A percentile compares a stretch with the other conserved stretches of the same genome.
Conservation (phyloP, 2,797 vertebrate genomes). For the Squalus acanthias region DNA sequence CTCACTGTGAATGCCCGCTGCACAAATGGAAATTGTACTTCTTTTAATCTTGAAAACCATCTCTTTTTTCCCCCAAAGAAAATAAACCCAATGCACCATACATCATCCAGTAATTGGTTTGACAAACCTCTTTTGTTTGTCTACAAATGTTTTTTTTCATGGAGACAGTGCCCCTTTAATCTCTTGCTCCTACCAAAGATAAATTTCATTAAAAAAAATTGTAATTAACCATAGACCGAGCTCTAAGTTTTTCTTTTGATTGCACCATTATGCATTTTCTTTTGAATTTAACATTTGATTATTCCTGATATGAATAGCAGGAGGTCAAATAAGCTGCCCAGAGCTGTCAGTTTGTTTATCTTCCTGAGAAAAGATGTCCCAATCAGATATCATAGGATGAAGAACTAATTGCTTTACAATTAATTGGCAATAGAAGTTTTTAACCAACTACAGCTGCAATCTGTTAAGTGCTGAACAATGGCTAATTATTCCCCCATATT, state of each 20-base stretch:
- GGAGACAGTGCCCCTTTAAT: neutral
- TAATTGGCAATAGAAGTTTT: neutral
- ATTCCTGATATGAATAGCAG: neutral
- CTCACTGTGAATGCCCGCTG: neutral
- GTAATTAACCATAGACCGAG: neutral
- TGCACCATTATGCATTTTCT: neutral
- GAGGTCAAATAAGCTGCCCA: neutral
- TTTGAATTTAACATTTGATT: neutral
- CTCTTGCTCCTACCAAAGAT: neutral
- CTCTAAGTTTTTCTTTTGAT: neutral
- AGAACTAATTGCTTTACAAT: conserved; percentile 13
- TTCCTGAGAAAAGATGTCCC: neutral
- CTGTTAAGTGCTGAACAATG: neutral
- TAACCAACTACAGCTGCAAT: neutral
- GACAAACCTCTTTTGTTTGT: neutral
- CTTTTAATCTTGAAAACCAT: neutral
- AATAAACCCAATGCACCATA: neutral
- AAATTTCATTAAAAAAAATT: neutral
- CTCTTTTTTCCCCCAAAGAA: neutral
- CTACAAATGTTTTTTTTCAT: neutral
- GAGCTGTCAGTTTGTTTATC: neutral
- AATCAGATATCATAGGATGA: conserved; percentile 5
- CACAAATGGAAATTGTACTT: neutral
- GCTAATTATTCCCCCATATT: neutral
- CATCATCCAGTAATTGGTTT: neutral